A percentile compares a stretch with the other conserved stretches of the same genome.
Conservation (phyloP, 2,113 vertebrate species). For the Larimichthys crocea region DNA sequence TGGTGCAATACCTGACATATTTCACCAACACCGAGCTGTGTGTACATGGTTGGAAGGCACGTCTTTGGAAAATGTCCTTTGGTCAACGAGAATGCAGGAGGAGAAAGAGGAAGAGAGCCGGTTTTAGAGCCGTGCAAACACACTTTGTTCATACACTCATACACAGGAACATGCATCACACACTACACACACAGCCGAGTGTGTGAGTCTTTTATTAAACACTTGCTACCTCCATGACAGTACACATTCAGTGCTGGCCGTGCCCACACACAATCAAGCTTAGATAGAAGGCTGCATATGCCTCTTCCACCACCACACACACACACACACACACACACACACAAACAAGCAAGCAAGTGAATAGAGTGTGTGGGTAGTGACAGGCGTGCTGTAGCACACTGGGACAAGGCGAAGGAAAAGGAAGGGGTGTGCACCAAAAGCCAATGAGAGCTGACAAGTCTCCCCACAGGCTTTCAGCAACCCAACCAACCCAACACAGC, state of each 20-base stretch:
- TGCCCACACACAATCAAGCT: constrained; percentile 42
- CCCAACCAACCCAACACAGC: constrained; percentile 9
- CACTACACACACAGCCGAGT: neutral
- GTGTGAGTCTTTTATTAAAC: neutral
- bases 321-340: constrained; percentile 12
- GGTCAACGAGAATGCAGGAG: neutral
- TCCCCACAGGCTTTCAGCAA: constrained; percentile 39
- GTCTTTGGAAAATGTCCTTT: constrained; percentile 11
- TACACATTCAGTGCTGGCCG: neutral
- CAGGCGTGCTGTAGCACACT: constrained; percentile 40
- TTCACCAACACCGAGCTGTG: neutral
- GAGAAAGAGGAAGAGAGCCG: constrained; percentile 6
- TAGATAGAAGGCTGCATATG: constrained; percentile 23
- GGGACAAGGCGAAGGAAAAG: constrained; percentile 22
- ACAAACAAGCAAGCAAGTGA: constrained; percentile 30
- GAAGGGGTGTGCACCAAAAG: constrained; percentile 48
- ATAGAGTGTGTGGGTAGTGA: constrained; percentile 52
- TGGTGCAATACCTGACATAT: neutral
- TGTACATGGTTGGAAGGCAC: neutral
- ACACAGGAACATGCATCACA: neutral
- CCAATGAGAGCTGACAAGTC: constrained; percentile 62
- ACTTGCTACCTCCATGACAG: constrained; percentile 24
- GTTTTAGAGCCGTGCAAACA: constrained; percentile 4
- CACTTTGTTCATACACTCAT: neutral
- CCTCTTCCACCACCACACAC: constrained; percentile 10